A percentile compares a stretch with the other conserved stretches of the same genome.
Conservation (phyloP, 2,797 vertebrate species). For the Sternotherus odoratus region DNA sequence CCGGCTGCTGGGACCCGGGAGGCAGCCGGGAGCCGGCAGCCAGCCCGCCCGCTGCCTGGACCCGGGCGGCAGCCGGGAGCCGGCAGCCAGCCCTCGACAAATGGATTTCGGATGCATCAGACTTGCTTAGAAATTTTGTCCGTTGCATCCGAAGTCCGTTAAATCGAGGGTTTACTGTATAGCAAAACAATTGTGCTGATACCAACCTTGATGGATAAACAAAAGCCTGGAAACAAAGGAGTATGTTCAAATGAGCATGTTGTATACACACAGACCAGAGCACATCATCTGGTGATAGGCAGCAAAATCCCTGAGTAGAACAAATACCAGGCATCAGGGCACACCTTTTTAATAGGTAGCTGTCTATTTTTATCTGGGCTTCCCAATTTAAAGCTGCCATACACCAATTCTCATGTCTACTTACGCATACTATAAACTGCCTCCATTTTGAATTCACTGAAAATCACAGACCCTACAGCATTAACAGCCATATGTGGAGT, state of each 20-base stretch:
- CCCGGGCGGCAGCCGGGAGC: too few relatives aligned
- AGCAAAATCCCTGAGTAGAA: not conserved
- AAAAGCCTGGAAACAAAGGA: not conserved
- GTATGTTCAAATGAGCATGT: not conserved
- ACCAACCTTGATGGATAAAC: not conserved
- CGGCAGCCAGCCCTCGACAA: too few relatives aligned
- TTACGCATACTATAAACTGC: not conserved
- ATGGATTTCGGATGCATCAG: too few relatives aligned
- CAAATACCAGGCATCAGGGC: not conserved
- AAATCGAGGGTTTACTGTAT: too few relatives aligned
- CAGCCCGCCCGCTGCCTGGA: too few relatives aligned
- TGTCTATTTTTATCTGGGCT: not conserved
- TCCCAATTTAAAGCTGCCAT: not conserved
- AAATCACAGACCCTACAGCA: constrained; percentile 36
- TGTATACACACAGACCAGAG: not conserved
- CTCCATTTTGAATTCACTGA: not conserved
- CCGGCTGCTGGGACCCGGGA: too few relatives aligned
- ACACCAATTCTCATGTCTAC: accelerated
- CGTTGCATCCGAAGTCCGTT: too few relatives aligned
- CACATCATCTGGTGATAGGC: not conserved
- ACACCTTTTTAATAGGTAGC: not conserved
- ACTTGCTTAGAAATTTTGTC: too few relatives aligned
- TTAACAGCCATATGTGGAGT: not conserved
- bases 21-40: too few relatives aligned
- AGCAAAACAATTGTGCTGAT: not conserved